A percentile compares a stretch with the other conserved stretches of the same genome.
Conservation (phyloP, 2,113 vertebrate genomes). For the Sterna hirundo region DNA sequence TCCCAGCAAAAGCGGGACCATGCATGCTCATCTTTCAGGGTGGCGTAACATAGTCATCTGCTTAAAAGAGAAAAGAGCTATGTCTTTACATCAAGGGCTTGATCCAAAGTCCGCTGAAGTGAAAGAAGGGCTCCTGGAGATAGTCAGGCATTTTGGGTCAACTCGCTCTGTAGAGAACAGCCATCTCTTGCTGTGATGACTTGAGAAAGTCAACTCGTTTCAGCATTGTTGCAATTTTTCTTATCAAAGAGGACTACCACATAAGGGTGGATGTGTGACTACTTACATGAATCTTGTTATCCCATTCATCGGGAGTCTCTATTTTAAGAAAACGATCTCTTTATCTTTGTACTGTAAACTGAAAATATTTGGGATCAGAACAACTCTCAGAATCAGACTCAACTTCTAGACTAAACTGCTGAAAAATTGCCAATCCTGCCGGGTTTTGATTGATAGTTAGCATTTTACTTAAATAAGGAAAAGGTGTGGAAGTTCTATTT, state of each 20-base stretch:
- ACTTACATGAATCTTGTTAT: rapidly evolving
- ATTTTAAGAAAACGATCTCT: background rate
- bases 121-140: background rate
- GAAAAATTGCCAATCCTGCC: background rate
- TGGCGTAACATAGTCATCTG: background rate
- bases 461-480: background rate
- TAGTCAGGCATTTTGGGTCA: background rate
- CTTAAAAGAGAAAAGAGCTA: background rate
- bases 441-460: background rate
- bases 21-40: background rate
- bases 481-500: background rate
- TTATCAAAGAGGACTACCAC: background rate
- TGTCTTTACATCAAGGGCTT: background rate
- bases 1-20: background rate
- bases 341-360: background rate
- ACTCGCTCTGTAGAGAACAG: background rate
- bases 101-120: background rate
- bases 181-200: background rate
- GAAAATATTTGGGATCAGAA: background rate
- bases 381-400: background rate
- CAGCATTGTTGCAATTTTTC: background rate
- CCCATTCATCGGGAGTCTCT: background rate
- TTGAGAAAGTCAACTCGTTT: background rate
- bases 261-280: background rate
- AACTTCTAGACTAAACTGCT: background rate